Percentiles rank a stretch among this genome's conserved stretches.
These are phyloP conservation scores for Diceros bicornis DNA, from an alignment of 2,797 vertebrate genomes.

Conservation along the genomic window DNA sequence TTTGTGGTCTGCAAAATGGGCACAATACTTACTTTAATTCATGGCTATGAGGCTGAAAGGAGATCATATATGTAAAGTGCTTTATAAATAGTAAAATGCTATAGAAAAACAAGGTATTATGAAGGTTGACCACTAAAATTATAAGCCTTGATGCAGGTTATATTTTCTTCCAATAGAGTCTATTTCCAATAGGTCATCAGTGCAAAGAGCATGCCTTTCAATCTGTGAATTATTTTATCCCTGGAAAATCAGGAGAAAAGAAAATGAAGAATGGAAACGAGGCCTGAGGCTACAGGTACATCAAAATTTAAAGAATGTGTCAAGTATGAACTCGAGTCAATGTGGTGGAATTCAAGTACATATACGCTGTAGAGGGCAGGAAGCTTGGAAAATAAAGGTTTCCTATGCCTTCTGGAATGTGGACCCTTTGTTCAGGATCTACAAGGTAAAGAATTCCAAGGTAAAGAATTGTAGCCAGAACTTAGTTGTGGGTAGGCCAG, in stretches of 20 bases:
- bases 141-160: neutral
- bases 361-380: neutral
- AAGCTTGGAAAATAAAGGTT: slow-evolving; percentile 49
- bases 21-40: neutral
- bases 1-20: neutral
- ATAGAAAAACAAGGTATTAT: neutral
- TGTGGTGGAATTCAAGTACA: slow-evolving; percentile 12
- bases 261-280: neutral
- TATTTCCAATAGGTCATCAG: neutral
- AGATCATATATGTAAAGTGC: neutral
- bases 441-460: slow-evolving; percentile 63
- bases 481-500: slow-evolving; percentile 38
- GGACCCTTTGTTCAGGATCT: neutral
- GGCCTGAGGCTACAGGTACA: neutral
- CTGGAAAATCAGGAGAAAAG: slow-evolving; percentile 48
- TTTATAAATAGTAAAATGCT: slow-evolving; percentile 20
- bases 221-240: slow-evolving; percentile 50
- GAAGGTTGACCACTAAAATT: neutral
- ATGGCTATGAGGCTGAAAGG: neutral
- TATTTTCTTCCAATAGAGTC: neutral
- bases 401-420: slow-evolving; percentile 54
- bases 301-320: slow-evolving; percentile 45
- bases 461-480: slow-evolving; percentile 61
- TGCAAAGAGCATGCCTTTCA: slow-evolving; percentile 22
- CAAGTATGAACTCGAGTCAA: neutral